Evolutionary conservation across 2,113 vertebrate species (phyloP).

Genomic region (Tenrec ecaudatus): DNA sequence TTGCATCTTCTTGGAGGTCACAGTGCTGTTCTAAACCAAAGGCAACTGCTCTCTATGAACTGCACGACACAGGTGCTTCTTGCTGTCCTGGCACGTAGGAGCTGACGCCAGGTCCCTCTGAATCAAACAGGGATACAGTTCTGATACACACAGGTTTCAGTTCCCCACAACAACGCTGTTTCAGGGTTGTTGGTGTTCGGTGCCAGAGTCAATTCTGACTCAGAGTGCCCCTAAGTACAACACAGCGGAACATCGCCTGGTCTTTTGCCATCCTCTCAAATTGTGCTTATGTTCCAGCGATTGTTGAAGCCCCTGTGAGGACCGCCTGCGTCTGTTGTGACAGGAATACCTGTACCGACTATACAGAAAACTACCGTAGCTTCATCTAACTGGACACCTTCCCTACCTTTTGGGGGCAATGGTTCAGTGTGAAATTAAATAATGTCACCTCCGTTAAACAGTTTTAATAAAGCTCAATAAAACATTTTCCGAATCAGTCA

Average conservation of each 20-base stretch:
- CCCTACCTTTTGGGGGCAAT: background rate
- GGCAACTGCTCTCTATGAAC: background rate
- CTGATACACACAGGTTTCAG: background rate
- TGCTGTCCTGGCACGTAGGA: background rate
- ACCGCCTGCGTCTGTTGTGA: background rate
- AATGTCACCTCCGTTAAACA: background rate
- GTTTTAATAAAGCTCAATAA: slow-evolving; percentile 43
- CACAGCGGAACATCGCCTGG: too few relatives aligned
- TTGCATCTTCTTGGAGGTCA: slow-evolving; percentile 60
- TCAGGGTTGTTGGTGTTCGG: too few relatives aligned
- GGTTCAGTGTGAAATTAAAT: slow-evolving; percentile 6
- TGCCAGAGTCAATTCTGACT: too few relatives aligned
- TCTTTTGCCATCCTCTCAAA: too few relatives aligned
- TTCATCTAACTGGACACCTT: background rate
- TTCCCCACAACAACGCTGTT: too few relatives aligned
- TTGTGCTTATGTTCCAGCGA: too few relatives aligned
- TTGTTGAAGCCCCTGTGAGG: background rate
- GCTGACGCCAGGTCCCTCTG: background rate
- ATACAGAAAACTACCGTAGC: background rate
- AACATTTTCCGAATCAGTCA: background rate
- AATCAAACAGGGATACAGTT: background rate
- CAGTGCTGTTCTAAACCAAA: slow-evolving; percentile 21
- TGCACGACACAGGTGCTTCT: background rate
- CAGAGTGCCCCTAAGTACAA: too few relatives aligned
- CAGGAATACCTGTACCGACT: background rate